Evolutionary conservation across 92 coral and sea anemone genomes (phyloP), one percentile per base, ranked within the genome.

Genomic region (Bergia puertoricense): DNA sequence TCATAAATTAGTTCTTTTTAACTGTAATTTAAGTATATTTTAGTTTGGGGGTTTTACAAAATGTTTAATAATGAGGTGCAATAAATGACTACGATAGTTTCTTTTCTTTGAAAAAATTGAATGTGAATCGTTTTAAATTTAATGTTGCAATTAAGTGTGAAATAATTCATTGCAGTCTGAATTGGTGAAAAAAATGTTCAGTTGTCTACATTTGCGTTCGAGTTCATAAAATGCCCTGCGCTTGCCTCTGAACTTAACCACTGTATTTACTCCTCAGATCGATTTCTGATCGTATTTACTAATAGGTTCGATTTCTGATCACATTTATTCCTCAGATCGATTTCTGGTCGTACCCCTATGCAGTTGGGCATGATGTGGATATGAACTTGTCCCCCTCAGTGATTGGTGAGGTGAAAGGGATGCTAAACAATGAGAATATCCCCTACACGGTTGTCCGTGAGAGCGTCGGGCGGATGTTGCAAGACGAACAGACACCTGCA

Each of bases 331-430:
- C 20, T 66, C 72, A 96, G 99, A 86, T 95, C 77, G 99, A 96
- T 86, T 95, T 96, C 76, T 96, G 99, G 99, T 79, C 95, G 23
- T 96, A 92, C 66, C 99, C 99, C 0, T 77, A 85, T 30, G 75
- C 76, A 2, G 81, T 94, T 3, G 85, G 89, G 6, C 85, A 84
- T 11, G 90, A 90, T n/a, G 99, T 96, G 18, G 93, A 90, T 39
- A 93, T 96, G 57, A 98, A 90, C 75, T 90, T 95, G 39, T 88
- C 86, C 22, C 95, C 96, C 4, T 87, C 80, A 42, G 85, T 91
- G 15, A 54, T 88, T 11, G 86, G 82, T 84, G 89, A 90, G 46
- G 92, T 96, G 41, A 89, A 90, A 59, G 76, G 45, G 18, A 85
- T 93, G 73, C 89, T 96, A 48, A 90, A 90, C 5, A 92, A 68